phyloP scores from a whole-genome alignment of 2,888 invertebrate species.

The Melanargia galathea region DNA sequence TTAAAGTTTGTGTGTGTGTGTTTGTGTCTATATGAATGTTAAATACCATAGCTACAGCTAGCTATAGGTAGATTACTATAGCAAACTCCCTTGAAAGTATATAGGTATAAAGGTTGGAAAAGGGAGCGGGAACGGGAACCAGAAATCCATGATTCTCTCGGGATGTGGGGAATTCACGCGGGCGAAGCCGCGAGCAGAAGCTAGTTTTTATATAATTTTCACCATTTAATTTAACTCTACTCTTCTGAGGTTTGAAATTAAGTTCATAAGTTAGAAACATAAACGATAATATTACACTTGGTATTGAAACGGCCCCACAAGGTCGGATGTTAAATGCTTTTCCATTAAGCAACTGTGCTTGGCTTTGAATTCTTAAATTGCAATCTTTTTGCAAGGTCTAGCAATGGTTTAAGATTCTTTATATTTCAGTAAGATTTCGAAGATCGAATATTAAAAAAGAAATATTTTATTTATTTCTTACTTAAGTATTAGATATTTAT shows the following conservation, averaged over 20 bases:
- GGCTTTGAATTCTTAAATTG: slow-evolving; percentile 17
- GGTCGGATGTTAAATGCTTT: slow-evolving; percentile 18
- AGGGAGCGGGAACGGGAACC: no score
- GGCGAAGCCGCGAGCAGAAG: not conserved
- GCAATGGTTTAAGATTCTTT: slow-evolving; percentile 17
- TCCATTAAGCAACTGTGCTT: slow-evolving; percentile 18
- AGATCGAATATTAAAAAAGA: no score
- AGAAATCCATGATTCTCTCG: no score
- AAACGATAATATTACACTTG: not conserved
- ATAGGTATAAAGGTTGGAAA: no score
- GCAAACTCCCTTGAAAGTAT: no score
- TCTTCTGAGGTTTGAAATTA: not conserved
- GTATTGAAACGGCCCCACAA: slow-evolving; percentile 9
- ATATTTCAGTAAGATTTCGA: slow-evolving; percentile 5
- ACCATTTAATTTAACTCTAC: not conserved
- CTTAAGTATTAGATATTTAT: not conserved
- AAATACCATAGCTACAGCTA: no score
- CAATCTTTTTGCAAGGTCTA: slow-evolving; percentile 19
- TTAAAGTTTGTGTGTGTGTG: no score
- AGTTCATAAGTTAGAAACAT: not conserved
- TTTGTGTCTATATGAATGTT: no score
- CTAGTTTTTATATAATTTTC: not conserved
- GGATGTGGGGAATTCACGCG: no score
- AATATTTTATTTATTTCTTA: not conserved
- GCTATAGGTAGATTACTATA: no score